These are phyloP conservation scores for Eulemur rubriventer DNA, from an alignment of 2,797 vertebrate genomes.

Conservation along the genomic window DNA sequence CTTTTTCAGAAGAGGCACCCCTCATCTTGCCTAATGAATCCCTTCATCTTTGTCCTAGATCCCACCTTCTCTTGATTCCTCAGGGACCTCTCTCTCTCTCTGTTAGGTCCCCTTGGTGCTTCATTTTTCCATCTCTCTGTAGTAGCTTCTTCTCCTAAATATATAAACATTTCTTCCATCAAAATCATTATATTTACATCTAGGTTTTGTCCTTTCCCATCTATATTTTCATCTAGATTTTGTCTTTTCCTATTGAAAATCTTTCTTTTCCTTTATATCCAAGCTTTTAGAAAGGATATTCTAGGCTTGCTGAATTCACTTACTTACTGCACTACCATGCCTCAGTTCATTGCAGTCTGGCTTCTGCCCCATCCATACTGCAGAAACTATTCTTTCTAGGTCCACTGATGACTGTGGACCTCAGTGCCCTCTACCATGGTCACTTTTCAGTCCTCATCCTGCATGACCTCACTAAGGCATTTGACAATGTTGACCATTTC, in stretches of 20 bases:
- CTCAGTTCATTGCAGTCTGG: not conserved
- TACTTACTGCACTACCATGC: not conserved
- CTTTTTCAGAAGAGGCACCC: not conserved
- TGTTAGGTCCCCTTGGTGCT: not conserved
- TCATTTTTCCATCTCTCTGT: not conserved
- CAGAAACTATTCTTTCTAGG: not conserved
- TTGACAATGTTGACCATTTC: not conserved
- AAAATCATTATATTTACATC: not conserved
- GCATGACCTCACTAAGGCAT: not conserved
- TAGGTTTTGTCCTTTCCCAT: not conserved
- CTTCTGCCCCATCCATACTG: not conserved
- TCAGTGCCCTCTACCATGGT: not conserved
- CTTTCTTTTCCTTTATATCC: slow-evolving; percentile 1
- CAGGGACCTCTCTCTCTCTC: not conserved
- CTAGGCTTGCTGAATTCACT: not conserved
- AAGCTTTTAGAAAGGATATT: slow-evolving; percentile 18
- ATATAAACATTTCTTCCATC: slow-evolving; percentile 27
- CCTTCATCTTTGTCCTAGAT: not conserved
- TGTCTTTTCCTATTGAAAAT: not conserved
- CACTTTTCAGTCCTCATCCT: not conserved
- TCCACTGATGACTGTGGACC: not conserved
- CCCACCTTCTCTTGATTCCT: not conserved
- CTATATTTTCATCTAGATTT: not conserved
- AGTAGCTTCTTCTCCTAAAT: not conserved
- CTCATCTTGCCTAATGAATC: not conserved